Evolutionary conservation across 1,140 invertebrate species (phyloP).

Genomic region (Trichomalopsis sarcophagae): DNA sequence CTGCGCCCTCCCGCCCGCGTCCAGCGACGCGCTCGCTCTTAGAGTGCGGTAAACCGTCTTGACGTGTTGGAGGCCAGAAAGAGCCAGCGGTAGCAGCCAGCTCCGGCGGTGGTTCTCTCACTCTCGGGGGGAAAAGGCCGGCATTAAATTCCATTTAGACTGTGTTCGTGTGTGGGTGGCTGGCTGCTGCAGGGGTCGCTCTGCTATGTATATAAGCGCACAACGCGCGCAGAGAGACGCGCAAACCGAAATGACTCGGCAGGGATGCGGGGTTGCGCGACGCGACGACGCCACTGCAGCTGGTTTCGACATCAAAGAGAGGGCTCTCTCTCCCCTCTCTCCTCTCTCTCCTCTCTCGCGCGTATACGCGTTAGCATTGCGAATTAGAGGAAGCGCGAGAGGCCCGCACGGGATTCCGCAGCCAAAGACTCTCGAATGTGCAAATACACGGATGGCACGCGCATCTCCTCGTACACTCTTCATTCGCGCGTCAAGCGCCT

Average conservation of each 20-base stretch:
- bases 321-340: too few relatives aligned
- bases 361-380: slow-evolving; percentile 52
- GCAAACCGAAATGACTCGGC: neutral
- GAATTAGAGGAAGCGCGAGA: slow-evolving; percentile 52
- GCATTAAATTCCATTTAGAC: slow-evolving; percentile 63
- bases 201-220: too few relatives aligned
- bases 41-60: slow-evolving; percentile 52
- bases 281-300: neutral
- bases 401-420: slow-evolving; percentile 41
- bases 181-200: neutral
- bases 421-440: slow-evolving; percentile 52
- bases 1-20: slow-evolving; percentile 40
- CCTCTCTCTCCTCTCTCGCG: neutral
- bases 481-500: neutral
- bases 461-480: neutral
- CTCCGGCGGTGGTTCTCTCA: neutral
- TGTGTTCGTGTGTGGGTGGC: neutral
- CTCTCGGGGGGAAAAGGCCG: slow-evolving; percentile 40
- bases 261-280: neutral
- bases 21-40: slow-evolving; percentile 54
- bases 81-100: neutral
- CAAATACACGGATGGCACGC: slow-evolving; percentile 40
- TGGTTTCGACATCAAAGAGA: slow-evolving; percentile 53
- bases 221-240: neutral
- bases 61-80: slow-evolving; percentile 30